Evolutionary conservation across 2,797 vertebrate species (phyloP).

Genomic region (Microctenopoma lineatum): DNA sequence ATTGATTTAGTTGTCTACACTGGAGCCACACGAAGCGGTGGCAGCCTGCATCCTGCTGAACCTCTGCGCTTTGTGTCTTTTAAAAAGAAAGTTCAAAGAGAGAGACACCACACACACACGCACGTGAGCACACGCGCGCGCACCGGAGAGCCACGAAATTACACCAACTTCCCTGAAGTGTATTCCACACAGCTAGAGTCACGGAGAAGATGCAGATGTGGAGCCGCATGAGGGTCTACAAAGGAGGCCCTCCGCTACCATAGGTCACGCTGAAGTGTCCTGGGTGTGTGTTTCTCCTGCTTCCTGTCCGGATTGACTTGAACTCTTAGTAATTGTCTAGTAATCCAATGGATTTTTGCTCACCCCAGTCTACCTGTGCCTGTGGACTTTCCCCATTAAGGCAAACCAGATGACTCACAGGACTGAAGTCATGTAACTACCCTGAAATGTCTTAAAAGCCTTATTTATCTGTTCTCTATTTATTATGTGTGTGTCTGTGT

Average conservation of each 20-base stretch:
- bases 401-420: conserved; percentile 65
- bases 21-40: conserved; percentile 70
- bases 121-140: neutral
- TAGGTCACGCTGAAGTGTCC: conserved; percentile 63
- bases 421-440: conserved; percentile 71
- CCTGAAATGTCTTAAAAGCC: conserved; percentile 73
- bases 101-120: neutral
- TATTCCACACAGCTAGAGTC: conserved; percentile 2
- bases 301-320: conserved; percentile 56
- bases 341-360: conserved; percentile 64
- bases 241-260: conserved; percentile 65
- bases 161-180: neutral
- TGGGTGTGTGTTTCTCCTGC: conserved; percentile 40
- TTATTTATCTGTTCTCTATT: conserved; percentile 80
- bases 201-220: conserved; percentile 67
- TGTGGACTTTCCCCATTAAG: conserved; percentile 64
- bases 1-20: conserved; percentile 60
- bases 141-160: conserved; percentile 23
- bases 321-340: conserved; percentile 33
- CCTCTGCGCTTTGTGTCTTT: conserved; percentile 51
- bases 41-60: conserved; percentile 50
- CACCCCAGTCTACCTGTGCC: conserved; percentile 58
- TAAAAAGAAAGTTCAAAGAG: conserved; percentile 23
- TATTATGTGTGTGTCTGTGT: conserved; percentile 69
- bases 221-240: conserved; percentile 72